These are phyloP conservation scores for Eledona agricola DNA, from an alignment of 2,888 invertebrate species.

Conservation along the genomic window DNA sequence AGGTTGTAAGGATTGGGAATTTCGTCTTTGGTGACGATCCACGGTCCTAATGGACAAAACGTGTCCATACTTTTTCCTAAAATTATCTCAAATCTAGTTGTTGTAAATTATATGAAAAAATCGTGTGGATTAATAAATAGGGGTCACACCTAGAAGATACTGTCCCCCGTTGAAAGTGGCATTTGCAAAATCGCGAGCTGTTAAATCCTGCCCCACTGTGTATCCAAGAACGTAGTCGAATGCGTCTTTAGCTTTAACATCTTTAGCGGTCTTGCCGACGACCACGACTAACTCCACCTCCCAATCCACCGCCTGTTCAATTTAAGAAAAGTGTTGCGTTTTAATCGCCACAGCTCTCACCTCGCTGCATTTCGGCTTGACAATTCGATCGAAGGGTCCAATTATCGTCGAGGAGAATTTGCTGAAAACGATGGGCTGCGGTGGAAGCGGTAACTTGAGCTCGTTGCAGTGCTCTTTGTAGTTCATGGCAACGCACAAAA, in stretches of 20 bases:
- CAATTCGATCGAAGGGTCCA: constrained; percentile 74
- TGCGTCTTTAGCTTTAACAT: constrained; percentile 72
- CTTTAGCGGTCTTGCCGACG: constrained; percentile 77
- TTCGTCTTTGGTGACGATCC: constrained; percentile 77
- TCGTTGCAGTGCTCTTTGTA: constrained; percentile 73
- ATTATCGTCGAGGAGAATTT: constrained; percentile 82
- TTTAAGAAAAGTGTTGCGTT: constrained; percentile 5
- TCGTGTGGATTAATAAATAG: neutral
- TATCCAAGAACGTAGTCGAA: constrained; percentile 82
- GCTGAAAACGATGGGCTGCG: constrained; percentile 82
- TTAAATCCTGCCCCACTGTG: constrained; percentile 84
- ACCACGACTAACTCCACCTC: constrained; percentile 86
- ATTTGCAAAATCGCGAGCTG: constrained; percentile 85
- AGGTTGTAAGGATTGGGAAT: constrained; percentile 69
- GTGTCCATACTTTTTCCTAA: constrained; percentile 77
- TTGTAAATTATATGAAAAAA: no score
- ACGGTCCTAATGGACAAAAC: constrained; percentile 87
- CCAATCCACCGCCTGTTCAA: constrained; percentile 78
- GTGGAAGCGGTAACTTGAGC: constrained; percentile 74
- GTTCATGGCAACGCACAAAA: constrained; percentile 75
- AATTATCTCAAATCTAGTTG: no score
- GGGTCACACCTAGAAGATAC: constrained; percentile 46
- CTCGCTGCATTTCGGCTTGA: constrained; percentile 68
- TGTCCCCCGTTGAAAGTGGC: constrained; percentile 74
- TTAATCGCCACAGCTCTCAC: constrained; percentile 60